These are phyloP conservation scores for Ctenopoma multispine DNA, from an alignment of 2,797 vertebrate species.

Conservation along the genomic window DNA sequence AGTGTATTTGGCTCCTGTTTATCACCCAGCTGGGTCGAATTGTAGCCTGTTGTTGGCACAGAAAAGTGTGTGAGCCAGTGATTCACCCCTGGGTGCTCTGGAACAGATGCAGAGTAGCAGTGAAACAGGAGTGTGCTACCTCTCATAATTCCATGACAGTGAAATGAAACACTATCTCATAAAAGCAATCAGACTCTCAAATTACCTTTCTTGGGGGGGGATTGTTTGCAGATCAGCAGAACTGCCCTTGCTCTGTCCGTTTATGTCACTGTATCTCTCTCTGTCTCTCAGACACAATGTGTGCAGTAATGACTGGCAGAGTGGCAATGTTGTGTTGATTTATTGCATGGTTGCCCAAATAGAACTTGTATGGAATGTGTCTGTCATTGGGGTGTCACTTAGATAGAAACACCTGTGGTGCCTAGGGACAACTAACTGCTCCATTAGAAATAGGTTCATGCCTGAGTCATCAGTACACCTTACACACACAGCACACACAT, in stretches of 20 bases:
- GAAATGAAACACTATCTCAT: constrained; percentile 75
- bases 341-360: constrained; percentile 80
- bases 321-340: constrained; percentile 81
- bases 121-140: constrained; percentile 66
- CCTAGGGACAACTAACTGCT: constrained; percentile 72
- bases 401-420: constrained; percentile 79
- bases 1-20: constrained; percentile 62
- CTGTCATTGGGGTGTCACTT: constrained; percentile 75
- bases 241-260: constrained; percentile 53
- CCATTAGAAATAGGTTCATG: constrained; percentile 56
- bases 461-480: constrained; percentile 35
- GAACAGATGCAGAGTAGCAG: constrained; percentile 63
- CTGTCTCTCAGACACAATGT: constrained; percentile 41
- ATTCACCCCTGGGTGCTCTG: constrained; percentile 52
- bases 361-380: constrained; percentile 77
- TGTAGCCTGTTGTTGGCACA: constrained; percentile 59
- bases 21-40: constrained; percentile 67
- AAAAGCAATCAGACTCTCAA: constrained; percentile 79
- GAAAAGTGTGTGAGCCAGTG: constrained; percentile 61
- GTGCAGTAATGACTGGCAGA: constrained; percentile 80
- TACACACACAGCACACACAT: neutral
- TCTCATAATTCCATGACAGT: constrained; percentile 74
- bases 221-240: constrained; percentile 74
- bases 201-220: constrained; percentile 70
- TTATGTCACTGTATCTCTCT: constrained; percentile 46